Conservation (phyloP, 2,113 vertebrate species). For the Mustela nigripes region DNA sequence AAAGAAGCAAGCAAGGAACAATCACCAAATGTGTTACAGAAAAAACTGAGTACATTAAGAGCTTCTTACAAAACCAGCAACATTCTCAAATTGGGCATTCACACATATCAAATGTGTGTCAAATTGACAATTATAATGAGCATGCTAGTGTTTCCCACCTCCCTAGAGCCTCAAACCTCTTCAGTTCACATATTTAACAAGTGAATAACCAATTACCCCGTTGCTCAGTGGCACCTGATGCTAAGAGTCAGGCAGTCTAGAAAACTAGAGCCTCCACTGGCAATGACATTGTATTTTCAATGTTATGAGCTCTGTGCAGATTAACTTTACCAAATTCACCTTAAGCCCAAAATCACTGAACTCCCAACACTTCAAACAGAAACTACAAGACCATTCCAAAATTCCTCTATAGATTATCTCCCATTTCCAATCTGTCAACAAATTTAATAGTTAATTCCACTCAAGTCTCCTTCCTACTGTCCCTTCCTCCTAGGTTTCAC, state of each 20-base stretch:
- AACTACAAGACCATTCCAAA: neutral
- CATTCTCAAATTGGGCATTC: constrained; percentile 36
- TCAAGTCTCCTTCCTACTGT: neutral
- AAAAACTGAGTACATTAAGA: neutral
- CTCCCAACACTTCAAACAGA: neutral
- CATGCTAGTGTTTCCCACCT: constrained; percentile 21
- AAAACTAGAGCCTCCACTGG: neutral
- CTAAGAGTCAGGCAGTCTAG: neutral
- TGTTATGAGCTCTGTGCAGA: neutral
- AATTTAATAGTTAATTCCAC: neutral
- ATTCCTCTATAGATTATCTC: neutral
- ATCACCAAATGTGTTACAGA: neutral
- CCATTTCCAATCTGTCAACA: neutral
- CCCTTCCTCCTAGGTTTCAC: neutral
- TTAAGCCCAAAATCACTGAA: constrained; percentile 40
- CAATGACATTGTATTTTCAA: neutral
- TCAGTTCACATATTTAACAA: constrained; percentile 11
- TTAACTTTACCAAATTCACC: neutral
- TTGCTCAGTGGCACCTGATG: constrained; percentile 33
- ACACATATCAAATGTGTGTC: neutral
- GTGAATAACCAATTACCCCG: constrained; percentile 33
- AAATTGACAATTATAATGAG: constrained; percentile 38
- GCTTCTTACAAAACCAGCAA: constrained; percentile 31
- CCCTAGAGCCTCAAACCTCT: neutral
- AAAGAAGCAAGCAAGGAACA: constrained; percentile 13